Evolutionary conservation across 2,113 vertebrate genomes (phyloP).

Genomic region (Nannospalax galili): DNA sequence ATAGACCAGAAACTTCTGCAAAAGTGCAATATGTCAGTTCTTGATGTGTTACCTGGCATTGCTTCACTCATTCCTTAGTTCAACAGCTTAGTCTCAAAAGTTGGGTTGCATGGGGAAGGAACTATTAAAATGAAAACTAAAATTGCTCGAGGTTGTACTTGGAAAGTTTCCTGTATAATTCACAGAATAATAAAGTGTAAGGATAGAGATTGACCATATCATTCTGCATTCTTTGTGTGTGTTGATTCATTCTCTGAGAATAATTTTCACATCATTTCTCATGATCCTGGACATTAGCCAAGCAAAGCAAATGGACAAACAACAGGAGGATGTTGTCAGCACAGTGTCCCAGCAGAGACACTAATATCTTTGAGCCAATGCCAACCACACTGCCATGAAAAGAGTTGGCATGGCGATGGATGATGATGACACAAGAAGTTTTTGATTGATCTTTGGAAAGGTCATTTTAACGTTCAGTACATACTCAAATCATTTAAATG

Average conservation of each 20-base stretch:
- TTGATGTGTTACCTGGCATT: background rate
- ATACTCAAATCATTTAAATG: background rate
- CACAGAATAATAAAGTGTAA: background rate
- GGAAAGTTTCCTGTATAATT: background rate
- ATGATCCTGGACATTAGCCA: conserved; percentile 38
- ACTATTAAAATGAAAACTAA: background rate
- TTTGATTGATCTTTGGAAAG: background rate
- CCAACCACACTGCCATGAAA: conserved; percentile 6
- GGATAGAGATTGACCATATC: background rate
- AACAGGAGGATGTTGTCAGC: conserved; percentile 67
- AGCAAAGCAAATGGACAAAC: conserved; percentile 69
- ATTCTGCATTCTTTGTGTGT: background rate
- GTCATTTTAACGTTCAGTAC: background rate
- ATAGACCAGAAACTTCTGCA: background rate
- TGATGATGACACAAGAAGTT: background rate
- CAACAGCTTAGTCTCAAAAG: background rate
- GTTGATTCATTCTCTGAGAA: background rate
- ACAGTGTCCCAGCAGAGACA: conserved; percentile 46
- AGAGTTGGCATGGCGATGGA: conserved; percentile 11
- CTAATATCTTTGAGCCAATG: conserved; percentile 47
- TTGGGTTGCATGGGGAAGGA: background rate
- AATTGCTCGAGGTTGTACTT: background rate
- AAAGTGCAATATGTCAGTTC: background rate
- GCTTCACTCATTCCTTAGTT: background rate
- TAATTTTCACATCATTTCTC: conserved; percentile 13